phyloP scores from a whole-genome alignment of 2,113 vertebrate species.

The Xenopus laevis region DNA sequence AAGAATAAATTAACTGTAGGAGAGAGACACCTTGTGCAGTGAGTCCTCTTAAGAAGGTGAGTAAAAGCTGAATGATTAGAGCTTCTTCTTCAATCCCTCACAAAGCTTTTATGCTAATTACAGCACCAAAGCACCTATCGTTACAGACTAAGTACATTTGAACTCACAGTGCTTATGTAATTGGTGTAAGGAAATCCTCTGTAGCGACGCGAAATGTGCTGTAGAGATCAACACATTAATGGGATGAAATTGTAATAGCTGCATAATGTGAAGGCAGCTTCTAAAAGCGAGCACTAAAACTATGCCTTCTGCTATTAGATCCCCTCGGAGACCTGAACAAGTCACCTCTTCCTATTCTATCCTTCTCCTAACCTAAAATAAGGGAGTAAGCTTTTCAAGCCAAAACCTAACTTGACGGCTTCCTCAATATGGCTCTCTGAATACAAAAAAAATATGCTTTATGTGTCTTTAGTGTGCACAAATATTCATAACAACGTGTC shows the following conservation, averaged over 20 bases:
- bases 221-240: conserved; percentile 18
- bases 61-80: conserved; percentile 31
- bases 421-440: too few species aligned
- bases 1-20: conserved; percentile 30
- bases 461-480: too few species aligned
- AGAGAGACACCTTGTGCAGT: conserved; percentile 29
- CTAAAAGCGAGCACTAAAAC: background rate
- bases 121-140: conserved; percentile 13
- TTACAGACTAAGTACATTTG: conserved; percentile 18
- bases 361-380: too few species aligned
- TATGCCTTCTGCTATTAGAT: background rate
- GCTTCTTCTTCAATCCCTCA: conserved; percentile 21
- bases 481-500: background rate
- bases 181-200: conserved; percentile 25
- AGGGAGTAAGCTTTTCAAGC: background rate
- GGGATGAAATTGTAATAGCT: conserved; percentile 24
- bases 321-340: too few species aligned
- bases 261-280: background rate
- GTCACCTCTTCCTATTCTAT: too few species aligned
- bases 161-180: conserved; percentile 25
- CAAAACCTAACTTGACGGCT: background rate
- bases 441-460: too few species aligned
- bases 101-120: conserved; percentile 39
- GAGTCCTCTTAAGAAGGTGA: conserved; percentile 32
- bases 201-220: conserved; percentile 2